Percentiles rank a stretch among this genome's conserved stretches.
Conservation (phyloP, 2,888 invertebrate species). For the Atherix ibis region DNA sequence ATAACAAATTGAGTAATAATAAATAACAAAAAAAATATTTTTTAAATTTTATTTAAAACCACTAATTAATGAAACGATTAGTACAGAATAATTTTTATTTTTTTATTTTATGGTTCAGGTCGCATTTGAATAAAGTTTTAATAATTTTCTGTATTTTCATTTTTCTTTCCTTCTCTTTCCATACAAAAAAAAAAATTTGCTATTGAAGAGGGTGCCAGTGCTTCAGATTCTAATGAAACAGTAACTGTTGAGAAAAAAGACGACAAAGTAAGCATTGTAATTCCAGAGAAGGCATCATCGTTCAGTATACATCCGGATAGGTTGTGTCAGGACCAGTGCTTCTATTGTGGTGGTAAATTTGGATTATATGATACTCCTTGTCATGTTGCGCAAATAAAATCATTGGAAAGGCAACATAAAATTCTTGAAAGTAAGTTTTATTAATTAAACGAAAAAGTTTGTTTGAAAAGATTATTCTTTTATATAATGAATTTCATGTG, state of each 20-base stretch:
- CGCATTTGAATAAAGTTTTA: too few relatives aligned
- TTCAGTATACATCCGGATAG: slow-evolving; percentile 74
- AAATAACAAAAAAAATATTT: too few relatives aligned
- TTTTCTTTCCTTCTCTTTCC: too few relatives aligned
- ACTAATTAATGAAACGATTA: too few relatives aligned
- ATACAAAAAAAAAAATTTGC: too few relatives aligned
- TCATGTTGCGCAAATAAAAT: slow-evolving; percentile 75
- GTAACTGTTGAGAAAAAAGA: slow-evolving; percentile 21
- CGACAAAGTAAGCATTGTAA: slow-evolving; percentile 43
- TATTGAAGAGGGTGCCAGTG: too few relatives aligned
- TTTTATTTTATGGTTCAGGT: too few relatives aligned
- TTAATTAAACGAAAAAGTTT: not conserved
- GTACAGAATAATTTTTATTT: too few relatives aligned
- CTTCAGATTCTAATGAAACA: slow-evolving; percentile 3
- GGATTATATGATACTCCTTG: slow-evolving; percentile 75
- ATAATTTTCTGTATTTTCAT: too few relatives aligned
- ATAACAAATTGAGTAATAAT: too few relatives aligned
- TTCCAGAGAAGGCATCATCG: slow-evolving; percentile 76
- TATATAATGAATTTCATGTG: not conserved
- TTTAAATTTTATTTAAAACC: too few relatives aligned
- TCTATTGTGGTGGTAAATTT: slow-evolving; percentile 76
- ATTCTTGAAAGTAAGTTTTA: slow-evolving; percentile 51
- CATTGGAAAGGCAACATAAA: slow-evolving; percentile 62
- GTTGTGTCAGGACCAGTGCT: slow-evolving; percentile 70
- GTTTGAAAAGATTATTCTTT: not conserved